These are phyloP conservation scores for Peromyscus aztecus DNA, from an alignment of 2,797 vertebrate genomes.

Conservation along the genomic window DNA sequence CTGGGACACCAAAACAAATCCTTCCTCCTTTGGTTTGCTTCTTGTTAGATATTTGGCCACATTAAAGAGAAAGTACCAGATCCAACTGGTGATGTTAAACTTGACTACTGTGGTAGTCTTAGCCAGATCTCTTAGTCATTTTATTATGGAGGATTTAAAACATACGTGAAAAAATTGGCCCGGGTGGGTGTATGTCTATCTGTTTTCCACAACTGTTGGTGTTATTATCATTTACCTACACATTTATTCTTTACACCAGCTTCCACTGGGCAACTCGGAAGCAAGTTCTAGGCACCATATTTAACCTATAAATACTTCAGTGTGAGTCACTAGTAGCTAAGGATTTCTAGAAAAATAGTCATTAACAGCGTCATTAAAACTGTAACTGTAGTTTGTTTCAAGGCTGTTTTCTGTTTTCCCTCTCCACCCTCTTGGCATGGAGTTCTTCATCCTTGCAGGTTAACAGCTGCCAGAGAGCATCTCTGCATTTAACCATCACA, in stretches of 20 bases:
- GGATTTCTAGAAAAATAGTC: conserved; percentile 3
- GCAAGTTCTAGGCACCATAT: neutral
- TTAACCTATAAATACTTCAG: neutral
- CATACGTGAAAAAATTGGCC: neutral
- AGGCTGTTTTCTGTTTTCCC: neutral
- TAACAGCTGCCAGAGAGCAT: neutral
- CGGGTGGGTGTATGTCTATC: neutral
- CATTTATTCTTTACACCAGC: neutral
- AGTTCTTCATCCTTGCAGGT: neutral
- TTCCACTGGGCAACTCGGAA: neutral
- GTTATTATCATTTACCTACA: neutral
- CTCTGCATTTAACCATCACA: neutral
- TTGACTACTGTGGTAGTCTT: neutral
- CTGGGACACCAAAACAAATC: neutral
- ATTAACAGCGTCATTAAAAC: neutral
- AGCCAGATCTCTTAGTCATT: neutral
- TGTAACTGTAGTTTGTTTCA: conserved; percentile 14
- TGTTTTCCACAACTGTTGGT: neutral
- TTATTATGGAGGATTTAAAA: neutral
- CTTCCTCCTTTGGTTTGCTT: neutral
- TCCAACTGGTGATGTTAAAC: neutral
- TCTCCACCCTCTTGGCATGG: neutral
- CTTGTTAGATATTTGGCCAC: neutral
- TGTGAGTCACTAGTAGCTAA: neutral
- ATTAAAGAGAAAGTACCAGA: neutral